Evolutionary conservation across 1,140 invertebrate genomes (phyloP).

Genomic region (Drosophila serrata): DNA sequence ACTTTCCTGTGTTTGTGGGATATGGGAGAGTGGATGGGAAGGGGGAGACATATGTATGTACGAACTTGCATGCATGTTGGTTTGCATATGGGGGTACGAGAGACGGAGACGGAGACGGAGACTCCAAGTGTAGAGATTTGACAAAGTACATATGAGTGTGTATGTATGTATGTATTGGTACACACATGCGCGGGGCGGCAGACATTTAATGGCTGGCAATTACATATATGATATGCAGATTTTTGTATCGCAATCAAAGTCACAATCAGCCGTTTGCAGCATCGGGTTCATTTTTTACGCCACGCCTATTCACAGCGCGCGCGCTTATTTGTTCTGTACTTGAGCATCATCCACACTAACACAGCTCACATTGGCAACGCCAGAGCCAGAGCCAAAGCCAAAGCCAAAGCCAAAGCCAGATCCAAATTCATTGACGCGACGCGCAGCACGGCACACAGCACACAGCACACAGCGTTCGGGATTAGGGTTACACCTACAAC

Average conservation of each 20-base stretch:
- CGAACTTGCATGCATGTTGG: slow-evolving; percentile 16
- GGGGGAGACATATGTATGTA: slow-evolving; percentile 19
- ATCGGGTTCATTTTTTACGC: slow-evolving; percentile 42
- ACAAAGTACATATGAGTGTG: slow-evolving; percentile 30
- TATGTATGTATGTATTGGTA: slow-evolving; percentile 21
- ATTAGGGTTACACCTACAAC: slow-evolving; percentile 42
- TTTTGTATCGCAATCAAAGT: slow-evolving; percentile 54
- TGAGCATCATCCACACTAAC: slow-evolving; percentile 15
- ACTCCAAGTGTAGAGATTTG: slow-evolving; percentile 20
- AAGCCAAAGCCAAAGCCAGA: slow-evolving; percentile 16
- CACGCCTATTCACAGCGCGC: slow-evolving; percentile 61
- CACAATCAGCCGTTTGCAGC: slow-evolving; percentile 23
- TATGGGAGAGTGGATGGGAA: slow-evolving; percentile 26
- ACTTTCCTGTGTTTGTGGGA: slow-evolving; percentile 31
- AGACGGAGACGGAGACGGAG: background rate
- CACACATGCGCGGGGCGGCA: slow-evolving; percentile 29
- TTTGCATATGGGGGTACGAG: slow-evolving; percentile 31
- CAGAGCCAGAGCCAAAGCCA: too few relatives aligned
- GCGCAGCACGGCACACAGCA: too few relatives aligned
- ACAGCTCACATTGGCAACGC: slow-evolving; percentile 1
- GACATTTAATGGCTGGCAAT: slow-evolving; percentile 34
- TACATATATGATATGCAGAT: slow-evolving; percentile 56
- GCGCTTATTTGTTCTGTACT: slow-evolving; percentile 46
- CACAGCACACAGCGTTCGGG: slow-evolving; percentile 16
- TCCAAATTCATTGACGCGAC: slow-evolving; percentile 49